Conservation (phyloP, 2,888 invertebrate genomes). For the Orthosia gothica region DNA sequence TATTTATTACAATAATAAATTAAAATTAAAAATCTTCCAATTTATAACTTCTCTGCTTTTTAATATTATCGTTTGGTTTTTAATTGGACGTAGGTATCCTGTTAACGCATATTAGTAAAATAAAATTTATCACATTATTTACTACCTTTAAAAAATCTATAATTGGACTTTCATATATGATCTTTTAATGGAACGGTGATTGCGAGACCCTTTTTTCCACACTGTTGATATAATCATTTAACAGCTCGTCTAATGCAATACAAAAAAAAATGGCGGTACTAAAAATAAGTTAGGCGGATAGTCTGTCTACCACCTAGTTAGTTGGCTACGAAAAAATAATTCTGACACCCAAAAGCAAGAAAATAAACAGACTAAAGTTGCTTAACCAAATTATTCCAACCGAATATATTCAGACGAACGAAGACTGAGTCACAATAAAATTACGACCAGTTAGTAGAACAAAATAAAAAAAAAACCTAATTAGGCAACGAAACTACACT, state of each 20-base stretch:
- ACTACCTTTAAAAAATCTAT: not conserved
- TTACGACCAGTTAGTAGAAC: slow-evolving; percentile 44
- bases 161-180: not conserved
- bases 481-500: slow-evolving; percentile 57
- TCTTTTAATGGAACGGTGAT: not conserved
- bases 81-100: too few species aligned
- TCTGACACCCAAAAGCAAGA: not conserved
- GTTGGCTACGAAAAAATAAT: not conserved
- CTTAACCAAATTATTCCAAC: slow-evolving; percentile 14
- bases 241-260: not conserved
- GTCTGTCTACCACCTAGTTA: too few species aligned
- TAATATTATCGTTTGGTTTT: too few species aligned
- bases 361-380: not conserved
- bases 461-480: slow-evolving; percentile 54
- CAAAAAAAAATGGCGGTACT: too few species aligned
- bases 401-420: slow-evolving; percentile 37
- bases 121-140: not conserved
- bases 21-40: too few species aligned
- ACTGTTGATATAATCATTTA: not conserved
- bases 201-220: not conserved
- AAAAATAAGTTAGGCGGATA: too few species aligned
- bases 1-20: too few species aligned
- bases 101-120: not conserved
- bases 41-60: not conserved
- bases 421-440: slow-evolving; percentile 52